Conservation (phyloP, 1,140 invertebrate species). For the Papilio helenus region DNA sequence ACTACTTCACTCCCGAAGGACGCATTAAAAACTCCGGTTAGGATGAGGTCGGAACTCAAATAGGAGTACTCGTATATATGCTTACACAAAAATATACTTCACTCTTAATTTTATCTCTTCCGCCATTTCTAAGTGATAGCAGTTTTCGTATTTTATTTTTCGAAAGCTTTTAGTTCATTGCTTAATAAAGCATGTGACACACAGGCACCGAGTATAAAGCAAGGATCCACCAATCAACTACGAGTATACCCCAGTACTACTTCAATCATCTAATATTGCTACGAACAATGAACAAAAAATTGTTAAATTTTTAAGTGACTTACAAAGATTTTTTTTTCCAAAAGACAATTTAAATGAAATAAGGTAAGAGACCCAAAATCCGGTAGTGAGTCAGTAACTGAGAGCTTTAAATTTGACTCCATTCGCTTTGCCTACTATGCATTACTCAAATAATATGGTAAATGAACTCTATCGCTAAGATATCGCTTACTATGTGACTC, state of each 20-base stretch:
- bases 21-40: slow-evolving; percentile 35
- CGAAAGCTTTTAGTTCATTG: slow-evolving; percentile 5
- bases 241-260: too few relatives aligned
- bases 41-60: slow-evolving; percentile 27
- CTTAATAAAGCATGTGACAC: background rate
- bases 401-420: background rate
- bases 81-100: slow-evolving; percentile 28
- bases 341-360: too few relatives aligned
- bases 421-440: background rate
- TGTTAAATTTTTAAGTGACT: too few relatives aligned
- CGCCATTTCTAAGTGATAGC: background rate
- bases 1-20: slow-evolving; percentile 31
- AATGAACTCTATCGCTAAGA: background rate
- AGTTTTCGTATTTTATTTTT: slow-evolving; percentile 5
- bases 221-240: background rate
- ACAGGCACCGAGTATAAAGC: background rate
- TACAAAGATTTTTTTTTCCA: too few relatives aligned
- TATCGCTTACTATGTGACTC: background rate
- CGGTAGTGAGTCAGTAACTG: too few relatives aligned
- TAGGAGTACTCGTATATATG: background rate
- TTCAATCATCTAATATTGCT: too few relatives aligned
- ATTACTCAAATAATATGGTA: background rate
- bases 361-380: too few relatives aligned
- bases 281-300: too few relatives aligned
- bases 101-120: slow-evolving; percentile 13